phyloP scores from a whole-genome alignment of 1,140 invertebrate genomes.

The Heliothis subflexa region DNA sequence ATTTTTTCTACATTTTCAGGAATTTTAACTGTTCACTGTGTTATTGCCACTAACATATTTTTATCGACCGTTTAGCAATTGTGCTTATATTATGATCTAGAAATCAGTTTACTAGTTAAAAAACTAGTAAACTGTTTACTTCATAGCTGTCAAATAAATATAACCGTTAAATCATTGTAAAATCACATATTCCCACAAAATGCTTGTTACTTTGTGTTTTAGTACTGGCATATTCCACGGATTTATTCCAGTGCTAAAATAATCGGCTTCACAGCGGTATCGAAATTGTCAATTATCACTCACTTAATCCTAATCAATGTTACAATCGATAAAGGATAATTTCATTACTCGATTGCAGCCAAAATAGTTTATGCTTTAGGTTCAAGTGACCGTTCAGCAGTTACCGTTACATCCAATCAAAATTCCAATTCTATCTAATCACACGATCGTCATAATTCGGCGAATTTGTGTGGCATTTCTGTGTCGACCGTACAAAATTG shows the following conservation, averaged over 20 bases:
- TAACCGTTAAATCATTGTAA: too few species aligned
- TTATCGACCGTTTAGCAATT: too few species aligned
- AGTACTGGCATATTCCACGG: not conserved
- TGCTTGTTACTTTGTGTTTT: not conserved
- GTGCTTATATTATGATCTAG: too few species aligned
- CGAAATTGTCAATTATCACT: not conserved
- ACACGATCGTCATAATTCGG: not conserved
- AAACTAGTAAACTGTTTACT: too few species aligned
- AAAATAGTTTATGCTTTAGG: constrained; percentile 11
- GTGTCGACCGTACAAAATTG: too few species aligned
- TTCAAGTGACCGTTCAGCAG: not conserved
- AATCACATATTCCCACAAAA: too few species aligned
- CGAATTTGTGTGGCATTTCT: too few species aligned
- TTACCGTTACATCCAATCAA: constrained; percentile 54
- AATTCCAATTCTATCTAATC: constrained; percentile 57
- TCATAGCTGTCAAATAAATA: not conserved
- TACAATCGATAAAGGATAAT: constrained; percentile 29
- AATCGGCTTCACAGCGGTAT: not conserved
- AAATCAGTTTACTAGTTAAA: too few species aligned
- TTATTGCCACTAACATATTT: too few species aligned
- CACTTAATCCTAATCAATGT: constrained; percentile 1
- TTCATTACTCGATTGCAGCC: constrained; percentile 10
- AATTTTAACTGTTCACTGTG: too few species aligned
- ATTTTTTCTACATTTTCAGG: not conserved
- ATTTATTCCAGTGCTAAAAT: not conserved